These are phyloP conservation scores for Coleophora deauratella DNA, from an alignment of 2,888 invertebrate genomes.

Conservation along the genomic window DNA sequence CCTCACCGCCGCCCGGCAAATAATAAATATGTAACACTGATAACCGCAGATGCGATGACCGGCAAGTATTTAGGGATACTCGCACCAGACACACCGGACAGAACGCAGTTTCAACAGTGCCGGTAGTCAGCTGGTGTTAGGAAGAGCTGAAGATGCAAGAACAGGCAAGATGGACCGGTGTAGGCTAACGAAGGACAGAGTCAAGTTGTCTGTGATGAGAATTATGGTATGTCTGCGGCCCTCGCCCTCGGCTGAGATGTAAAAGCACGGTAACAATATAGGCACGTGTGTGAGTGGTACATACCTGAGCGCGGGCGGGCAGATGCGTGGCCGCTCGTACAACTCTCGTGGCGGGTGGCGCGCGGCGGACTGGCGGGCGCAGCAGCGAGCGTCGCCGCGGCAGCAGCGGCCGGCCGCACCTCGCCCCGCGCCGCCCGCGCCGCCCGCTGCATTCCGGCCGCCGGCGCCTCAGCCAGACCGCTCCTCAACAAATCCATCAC, in stretches of 20 bases:
- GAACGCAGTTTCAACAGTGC: not conserved
- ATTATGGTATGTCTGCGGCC: too few relatives aligned
- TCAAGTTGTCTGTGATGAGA: too few relatives aligned
- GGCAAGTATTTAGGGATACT: conserved; percentile 61
- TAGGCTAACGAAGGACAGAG: too few relatives aligned
- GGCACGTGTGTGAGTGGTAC: conserved; percentile 52
- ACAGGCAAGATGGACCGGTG: conserved; percentile 22
- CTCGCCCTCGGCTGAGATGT: not conserved
- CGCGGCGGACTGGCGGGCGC: conserved; percentile 59
- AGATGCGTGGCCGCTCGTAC: conserved; percentile 45
- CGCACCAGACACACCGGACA: conserved; percentile 47
- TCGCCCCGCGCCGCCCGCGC: conserved; percentile 57
- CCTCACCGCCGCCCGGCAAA: conserved; percentile 61
- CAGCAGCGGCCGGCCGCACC: conserved; percentile 47
- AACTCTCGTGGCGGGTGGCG: conserved; percentile 62
- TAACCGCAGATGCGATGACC: conserved; percentile 69
- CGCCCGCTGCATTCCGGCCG: conserved; percentile 55
- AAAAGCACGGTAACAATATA: conserved; percentile 14
- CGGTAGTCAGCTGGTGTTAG: too few relatives aligned
- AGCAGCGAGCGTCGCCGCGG: conserved; percentile 52
- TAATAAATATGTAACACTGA: conserved; percentile 74
- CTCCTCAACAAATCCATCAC: not conserved
- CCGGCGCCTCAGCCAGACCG: conserved; percentile 49
- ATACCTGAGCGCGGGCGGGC: conserved; percentile 50
- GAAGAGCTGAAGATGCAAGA: conserved; percentile 7